phyloP scores from a whole-genome alignment of 2,888 invertebrate genomes.

The Hemithea aestivaria region DNA sequence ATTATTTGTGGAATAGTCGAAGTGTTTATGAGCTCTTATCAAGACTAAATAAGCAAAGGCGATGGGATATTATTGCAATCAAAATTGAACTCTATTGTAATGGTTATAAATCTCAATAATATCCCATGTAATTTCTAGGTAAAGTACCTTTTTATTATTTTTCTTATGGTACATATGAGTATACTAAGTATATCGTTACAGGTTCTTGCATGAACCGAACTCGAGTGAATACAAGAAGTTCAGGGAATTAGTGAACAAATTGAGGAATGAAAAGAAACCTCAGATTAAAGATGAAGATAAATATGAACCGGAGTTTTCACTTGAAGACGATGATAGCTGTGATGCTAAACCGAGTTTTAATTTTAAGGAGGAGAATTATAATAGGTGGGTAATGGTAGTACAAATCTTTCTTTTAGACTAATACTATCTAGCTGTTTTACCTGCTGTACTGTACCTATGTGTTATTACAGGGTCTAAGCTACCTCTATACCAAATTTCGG shows the following conservation, averaged over 20 bases:
- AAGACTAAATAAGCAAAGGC: neutral
- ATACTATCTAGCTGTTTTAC: too few species aligned
- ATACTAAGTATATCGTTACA: slow-evolving; percentile 45
- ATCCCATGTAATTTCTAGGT: slow-evolving; percentile 42
- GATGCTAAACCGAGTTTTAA: slow-evolving; percentile 50
- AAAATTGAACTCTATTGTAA: neutral
- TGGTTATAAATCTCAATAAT: slow-evolving; percentile 6
- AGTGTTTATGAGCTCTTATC: too few species aligned
- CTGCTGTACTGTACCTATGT: too few species aligned
- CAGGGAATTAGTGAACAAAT: slow-evolving; percentile 57
- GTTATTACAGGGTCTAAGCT: too few species aligned
- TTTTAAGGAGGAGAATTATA: slow-evolving; percentile 60
- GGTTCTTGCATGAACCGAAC: slow-evolving; percentile 71
- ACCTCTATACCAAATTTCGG: too few species aligned
- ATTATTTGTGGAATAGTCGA: too few species aligned
- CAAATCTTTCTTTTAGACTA: neutral
- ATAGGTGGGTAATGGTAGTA: slow-evolving; percentile 37
- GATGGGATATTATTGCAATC: too few species aligned
- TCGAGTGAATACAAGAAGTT: slow-evolving; percentile 71
- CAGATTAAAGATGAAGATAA: slow-evolving; percentile 71
- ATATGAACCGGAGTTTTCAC: slow-evolving; percentile 73
- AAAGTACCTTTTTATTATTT: slow-evolving; percentile 49
- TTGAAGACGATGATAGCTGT: slow-evolving; percentile 73
- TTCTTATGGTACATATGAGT: slow-evolving; percentile 33
- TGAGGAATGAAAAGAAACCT: slow-evolving; percentile 49